Evolutionary conservation across 1,140 invertebrate genomes (phyloP).

Genomic region (Drosophila watanabei): DNA sequence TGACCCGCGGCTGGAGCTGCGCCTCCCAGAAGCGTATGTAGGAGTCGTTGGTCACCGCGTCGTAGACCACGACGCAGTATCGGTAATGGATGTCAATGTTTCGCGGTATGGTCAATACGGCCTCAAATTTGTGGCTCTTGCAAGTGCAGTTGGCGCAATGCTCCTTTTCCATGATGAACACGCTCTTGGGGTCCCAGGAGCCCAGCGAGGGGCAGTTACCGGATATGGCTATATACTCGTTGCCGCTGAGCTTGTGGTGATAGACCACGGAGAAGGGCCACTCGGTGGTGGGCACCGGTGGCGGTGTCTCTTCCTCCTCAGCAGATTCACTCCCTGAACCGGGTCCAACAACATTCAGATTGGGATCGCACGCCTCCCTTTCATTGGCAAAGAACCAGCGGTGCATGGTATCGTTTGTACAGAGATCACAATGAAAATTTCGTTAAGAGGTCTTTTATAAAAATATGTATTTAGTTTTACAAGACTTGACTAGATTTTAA

Average conservation of each 20-base stretch:
- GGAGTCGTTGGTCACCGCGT: conserved; percentile 86
- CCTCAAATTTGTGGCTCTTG: conserved; percentile 85
- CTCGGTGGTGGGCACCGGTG: conserved; percentile 26
- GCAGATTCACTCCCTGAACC: no score
- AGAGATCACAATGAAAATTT: conserved; percentile 29
- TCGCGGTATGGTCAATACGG: conserved; percentile 87
- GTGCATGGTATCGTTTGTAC: conserved; percentile 47
- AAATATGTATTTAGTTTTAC: conserved; percentile 1
- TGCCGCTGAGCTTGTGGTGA: conserved; percentile 37
- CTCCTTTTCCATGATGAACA: conserved; percentile 84
- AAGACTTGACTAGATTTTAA: conserved; percentile 11
- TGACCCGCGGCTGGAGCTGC: conserved; percentile 89
- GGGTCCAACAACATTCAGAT: neutral
- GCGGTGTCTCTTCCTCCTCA: neutral
- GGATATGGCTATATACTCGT: conserved; percentile 85
- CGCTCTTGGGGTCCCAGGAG: conserved; percentile 85
- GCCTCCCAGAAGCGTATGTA: conserved; percentile 95
- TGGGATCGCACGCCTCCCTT: conserved; percentile 45
- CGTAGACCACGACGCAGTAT: conserved; percentile 90
- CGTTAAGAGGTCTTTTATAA: neutral
- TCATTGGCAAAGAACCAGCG: conserved; percentile 79
- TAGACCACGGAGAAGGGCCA: conserved; percentile 65
- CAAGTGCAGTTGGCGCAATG: conserved; percentile 29
- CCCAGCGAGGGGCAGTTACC: conserved; percentile 86
- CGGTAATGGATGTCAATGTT: conserved; percentile 91